These are phyloP conservation scores for Rhinopomastus cyanomelas DNA, from an alignment of 2,113 vertebrate species.

Conservation along the genomic window DNA sequence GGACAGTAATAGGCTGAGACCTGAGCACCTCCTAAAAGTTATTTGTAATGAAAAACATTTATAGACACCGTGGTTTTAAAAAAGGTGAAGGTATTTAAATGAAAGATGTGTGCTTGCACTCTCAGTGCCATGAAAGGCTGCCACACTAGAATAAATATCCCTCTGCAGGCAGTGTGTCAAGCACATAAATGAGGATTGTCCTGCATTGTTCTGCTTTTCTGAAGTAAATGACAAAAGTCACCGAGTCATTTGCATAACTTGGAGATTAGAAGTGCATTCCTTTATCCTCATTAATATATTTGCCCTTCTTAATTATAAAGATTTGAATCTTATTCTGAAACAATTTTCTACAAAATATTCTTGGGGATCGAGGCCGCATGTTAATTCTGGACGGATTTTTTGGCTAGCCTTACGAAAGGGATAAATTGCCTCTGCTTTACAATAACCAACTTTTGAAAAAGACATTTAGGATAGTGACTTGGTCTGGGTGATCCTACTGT, in stretches of 20 bases:
- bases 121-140: not conserved
- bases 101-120: not conserved
- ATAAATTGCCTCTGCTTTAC: slow-evolving; percentile 74
- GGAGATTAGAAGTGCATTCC: slow-evolving; percentile 78
- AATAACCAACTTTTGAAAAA: slow-evolving; percentile 50
- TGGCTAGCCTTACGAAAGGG: slow-evolving; percentile 70
- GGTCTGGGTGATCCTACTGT: too few relatives aligned
- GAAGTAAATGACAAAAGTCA: slow-evolving; percentile 76
- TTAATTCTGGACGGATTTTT: slow-evolving; percentile 73
- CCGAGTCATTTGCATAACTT: slow-evolving; percentile 77
- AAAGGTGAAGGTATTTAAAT: not conserved
- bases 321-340: slow-evolving; percentile 81
- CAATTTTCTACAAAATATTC: slow-evolving; percentile 77
- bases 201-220: slow-evolving; percentile 75
- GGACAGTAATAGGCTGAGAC: not conserved
- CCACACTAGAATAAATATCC: slow-evolving; percentile 17
- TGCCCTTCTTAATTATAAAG: slow-evolving; percentile 82
- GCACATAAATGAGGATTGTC: slow-evolving; percentile 56
- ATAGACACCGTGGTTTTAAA: not conserved
- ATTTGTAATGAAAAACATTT: not conserved
- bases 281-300: slow-evolving; percentile 82
- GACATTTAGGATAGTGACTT: slow-evolving; percentile 3
- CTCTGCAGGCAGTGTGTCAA: slow-evolving; percentile 46
- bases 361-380: slow-evolving; percentile 69
- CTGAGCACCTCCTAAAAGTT: not conserved